These are phyloP conservation scores for Drosophila parthenogenetica DNA, from an alignment of 2,888 invertebrate species.

Conservation along the genomic window DNA sequence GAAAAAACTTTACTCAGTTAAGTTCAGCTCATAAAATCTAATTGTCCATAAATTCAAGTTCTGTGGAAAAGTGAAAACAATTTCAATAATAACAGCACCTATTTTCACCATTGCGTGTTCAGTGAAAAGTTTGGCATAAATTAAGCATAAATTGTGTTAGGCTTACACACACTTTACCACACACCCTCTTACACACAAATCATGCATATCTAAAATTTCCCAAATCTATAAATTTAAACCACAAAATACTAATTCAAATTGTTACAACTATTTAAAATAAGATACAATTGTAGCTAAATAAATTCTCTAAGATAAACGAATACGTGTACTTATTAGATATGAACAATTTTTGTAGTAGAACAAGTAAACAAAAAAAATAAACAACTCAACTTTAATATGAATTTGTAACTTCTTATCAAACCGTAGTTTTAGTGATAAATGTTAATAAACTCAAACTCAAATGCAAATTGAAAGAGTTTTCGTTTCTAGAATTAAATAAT, in stretches of 20 bases:
- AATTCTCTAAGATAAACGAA: slow-evolving; percentile 37
- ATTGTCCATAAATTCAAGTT: slow-evolving; percentile 57
- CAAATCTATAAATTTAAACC: slow-evolving; percentile 36
- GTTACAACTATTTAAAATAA: slow-evolving; percentile 66
- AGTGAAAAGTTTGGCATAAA: slow-evolving; percentile 57
- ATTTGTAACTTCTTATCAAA: slow-evolving; percentile 78
- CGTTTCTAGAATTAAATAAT: slow-evolving; percentile 22
- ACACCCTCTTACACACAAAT: slow-evolving; percentile 18
- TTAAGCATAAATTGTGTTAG: slow-evolving; percentile 44
- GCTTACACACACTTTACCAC: slow-evolving; percentile 21
- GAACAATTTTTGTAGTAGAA: slow-evolving; percentile 53
- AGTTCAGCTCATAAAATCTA: slow-evolving; percentile 52
- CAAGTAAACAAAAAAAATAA: too few species aligned
- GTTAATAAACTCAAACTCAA: slow-evolving; percentile 58
- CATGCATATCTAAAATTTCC: slow-evolving; percentile 70
- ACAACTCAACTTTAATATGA: slow-evolving; percentile 51
- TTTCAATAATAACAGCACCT: slow-evolving; percentile 29
- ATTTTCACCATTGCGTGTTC: slow-evolving; percentile 61
- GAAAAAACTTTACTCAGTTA: slow-evolving; percentile 17
- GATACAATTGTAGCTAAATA: slow-evolving; percentile 71
- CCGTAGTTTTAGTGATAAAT: slow-evolving; percentile 75
- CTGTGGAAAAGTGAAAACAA: slow-evolving; percentile 23
- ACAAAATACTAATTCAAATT: slow-evolving; percentile 48
- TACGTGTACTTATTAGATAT: slow-evolving; percentile 60
- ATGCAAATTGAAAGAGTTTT: slow-evolving; percentile 22